Evolutionary conservation across 2,797 vertebrate genomes (phyloP), one percentile per base, ranked within the genome.

Genomic region (Pelochelys cantorii): DNA sequence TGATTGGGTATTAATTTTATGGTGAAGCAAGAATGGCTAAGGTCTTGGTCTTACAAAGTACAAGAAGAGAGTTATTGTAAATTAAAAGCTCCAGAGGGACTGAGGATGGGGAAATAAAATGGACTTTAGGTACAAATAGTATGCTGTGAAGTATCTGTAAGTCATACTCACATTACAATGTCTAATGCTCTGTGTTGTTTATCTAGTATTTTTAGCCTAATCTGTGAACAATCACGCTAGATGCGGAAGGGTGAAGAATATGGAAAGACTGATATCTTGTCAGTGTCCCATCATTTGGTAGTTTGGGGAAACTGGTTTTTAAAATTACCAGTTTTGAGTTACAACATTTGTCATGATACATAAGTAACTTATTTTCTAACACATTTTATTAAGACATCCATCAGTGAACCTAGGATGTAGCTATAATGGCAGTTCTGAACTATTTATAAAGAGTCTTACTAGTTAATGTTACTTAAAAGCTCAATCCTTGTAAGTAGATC

Each of bases 71-170:
- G 52, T 93, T 87, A 60, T 31, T 90, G 65, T 52, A 94, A 74
- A 22, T 83, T 86, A n/a, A n/a, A 81, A 86, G 77, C 9, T 48
- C 48, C 85, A 85, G 77, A 90, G 89, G 77, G 75, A 25, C 5
- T 74, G 77, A 92, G 57, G 87, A 82, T 90, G 86, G 42, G 83
- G 94, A 96, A 90, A 31, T 79, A 59, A 94, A 90, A 93, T 86
- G 79, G 71, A 79, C 83, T 81, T 81, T 25, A 1, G 0, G 5
- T 85, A 1, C 83, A 91, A 90, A 95, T 92, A 80, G 57, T 88
- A 90, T 85, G 88, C 94, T 87, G 74, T 86, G 23, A 8, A 55
- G 59, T 15, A 86, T 59, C 62, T 87, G 4, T 57, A 68, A 71
- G 9, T 11, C 34, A 71, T 5, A 23, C 34, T 71, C 11, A 12